These are phyloP conservation scores for Drosophila helvetica DNA, from an alignment of 2,888 invertebrate genomes.

Conservation along the genomic window DNA sequence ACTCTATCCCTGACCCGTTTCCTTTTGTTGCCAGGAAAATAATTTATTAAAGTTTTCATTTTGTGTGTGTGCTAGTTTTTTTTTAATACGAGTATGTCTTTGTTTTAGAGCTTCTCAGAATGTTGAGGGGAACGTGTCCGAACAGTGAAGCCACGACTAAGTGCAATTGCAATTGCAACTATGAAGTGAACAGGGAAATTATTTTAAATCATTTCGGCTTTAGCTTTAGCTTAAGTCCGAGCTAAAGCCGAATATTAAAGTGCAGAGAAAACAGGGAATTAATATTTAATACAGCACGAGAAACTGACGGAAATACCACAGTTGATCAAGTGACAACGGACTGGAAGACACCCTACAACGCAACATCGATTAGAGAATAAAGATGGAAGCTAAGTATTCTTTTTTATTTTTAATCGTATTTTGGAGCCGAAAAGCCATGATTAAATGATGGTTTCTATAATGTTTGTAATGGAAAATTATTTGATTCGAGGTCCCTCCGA, in stretches of 20 bases:
- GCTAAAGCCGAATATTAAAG: neutral
- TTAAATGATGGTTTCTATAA: too few species aligned
- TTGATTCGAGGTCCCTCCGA: too few species aligned
- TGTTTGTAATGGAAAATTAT: too few species aligned
- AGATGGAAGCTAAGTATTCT: too few species aligned
- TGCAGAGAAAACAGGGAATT: neutral
- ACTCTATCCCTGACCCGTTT: slow-evolving; percentile 19
- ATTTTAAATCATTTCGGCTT: neutral
- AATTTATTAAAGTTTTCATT: slow-evolving; percentile 48
- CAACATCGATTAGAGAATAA: too few species aligned
- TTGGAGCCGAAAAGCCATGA: too few species aligned
- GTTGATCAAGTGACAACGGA: neutral
- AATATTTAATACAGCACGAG: neutral
- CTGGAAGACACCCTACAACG: neutral
- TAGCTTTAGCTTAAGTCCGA: neutral
- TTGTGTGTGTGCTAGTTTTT: neutral
- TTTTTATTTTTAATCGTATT: too few species aligned
- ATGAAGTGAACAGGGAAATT: neutral
- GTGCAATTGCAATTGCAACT: neutral
- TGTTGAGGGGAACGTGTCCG: slow-evolving; percentile 1
- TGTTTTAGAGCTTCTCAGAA: slow-evolving; percentile 27
- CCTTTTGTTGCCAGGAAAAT: slow-evolving; percentile 34
- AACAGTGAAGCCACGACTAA: neutral
- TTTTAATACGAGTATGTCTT: slow-evolving; percentile 3
- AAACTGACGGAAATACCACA: neutral